These are phyloP conservation scores for Dryadula phaetusa DNA, from an alignment of 2,888 invertebrate species.

Conservation along the genomic window DNA sequence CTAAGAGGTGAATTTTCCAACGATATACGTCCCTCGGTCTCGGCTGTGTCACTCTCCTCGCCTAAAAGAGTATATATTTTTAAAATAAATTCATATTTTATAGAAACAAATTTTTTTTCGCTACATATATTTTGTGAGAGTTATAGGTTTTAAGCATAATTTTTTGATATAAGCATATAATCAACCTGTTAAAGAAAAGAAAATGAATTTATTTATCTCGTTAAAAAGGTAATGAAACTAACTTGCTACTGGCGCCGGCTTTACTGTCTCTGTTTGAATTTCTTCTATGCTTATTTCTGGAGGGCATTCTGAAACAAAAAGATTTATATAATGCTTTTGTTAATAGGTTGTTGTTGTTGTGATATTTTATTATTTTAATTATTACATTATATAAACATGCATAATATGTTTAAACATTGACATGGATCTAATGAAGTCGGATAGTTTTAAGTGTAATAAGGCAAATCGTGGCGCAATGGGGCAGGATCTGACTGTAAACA, in stretches of 20 bases:
- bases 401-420: too few species aligned
- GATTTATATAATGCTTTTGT: neutral
- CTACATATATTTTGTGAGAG: neutral
- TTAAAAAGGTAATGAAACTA: constrained; percentile 49
- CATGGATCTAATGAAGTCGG: too few species aligned
- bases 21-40: constrained; percentile 67
- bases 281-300: constrained; percentile 65
- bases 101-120: neutral
- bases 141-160: neutral
- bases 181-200: neutral
- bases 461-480: too few species aligned
- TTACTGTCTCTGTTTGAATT: constrained; percentile 56
- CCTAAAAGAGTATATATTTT: constrained; percentile 51
- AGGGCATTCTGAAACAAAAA: constrained; percentile 69
- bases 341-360: too few species aligned
- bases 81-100: neutral
- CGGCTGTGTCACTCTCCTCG: constrained; percentile 74
- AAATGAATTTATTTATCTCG: neutral
- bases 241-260: constrained; percentile 66
- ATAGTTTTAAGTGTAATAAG: too few species aligned
- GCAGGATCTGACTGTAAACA: too few species aligned
- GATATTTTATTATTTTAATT: too few species aligned
- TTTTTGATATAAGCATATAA: neutral
- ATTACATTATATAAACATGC: too few species aligned
- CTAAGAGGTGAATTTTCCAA: constrained; percentile 84